Conservation (phyloP, 2,113 vertebrate genomes). For the Marmota monax region DNA sequence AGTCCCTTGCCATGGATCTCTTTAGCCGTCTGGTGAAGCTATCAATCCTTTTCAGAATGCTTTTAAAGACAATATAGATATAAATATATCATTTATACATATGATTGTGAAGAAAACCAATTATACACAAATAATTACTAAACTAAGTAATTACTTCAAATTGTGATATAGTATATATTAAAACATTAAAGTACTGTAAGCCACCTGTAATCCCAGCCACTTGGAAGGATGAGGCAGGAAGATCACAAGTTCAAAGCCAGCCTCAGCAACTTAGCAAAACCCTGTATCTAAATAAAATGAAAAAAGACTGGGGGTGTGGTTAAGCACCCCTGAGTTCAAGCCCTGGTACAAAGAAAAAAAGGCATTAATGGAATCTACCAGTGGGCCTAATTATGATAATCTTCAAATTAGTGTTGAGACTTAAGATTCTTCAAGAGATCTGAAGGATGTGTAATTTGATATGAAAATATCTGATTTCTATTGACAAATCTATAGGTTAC, state of each 20-base stretch:
- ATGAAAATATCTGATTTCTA: constrained; percentile 31
- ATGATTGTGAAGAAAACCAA: not conserved
- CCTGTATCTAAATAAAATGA: not conserved
- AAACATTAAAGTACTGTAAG: no score
- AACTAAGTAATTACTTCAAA: not conserved
- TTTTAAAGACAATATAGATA: not conserved
- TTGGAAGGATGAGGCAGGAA: not conserved
- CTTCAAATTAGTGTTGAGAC: not conserved
- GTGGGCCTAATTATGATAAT: not conserved
- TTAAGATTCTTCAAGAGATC: not conserved
- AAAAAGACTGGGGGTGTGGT: not conserved
- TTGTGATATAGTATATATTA: not conserved
- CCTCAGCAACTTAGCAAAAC: not conserved
- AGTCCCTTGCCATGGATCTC: not conserved
- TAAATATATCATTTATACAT: no score
- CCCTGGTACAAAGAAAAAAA: not conserved
- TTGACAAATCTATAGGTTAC: not conserved
- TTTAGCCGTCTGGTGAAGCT: not conserved
- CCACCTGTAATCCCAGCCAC: not conserved
- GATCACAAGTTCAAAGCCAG: not conserved
- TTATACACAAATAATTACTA: not conserved
- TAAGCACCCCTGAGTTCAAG: not conserved
- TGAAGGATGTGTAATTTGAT: not conserved
- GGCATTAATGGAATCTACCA: not conserved
- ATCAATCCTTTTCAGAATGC: not conserved